These are phyloP conservation scores for Amphiprion ocellaris DNA, from an alignment of 2,113 vertebrate genomes.

Conservation along the genomic window DNA sequence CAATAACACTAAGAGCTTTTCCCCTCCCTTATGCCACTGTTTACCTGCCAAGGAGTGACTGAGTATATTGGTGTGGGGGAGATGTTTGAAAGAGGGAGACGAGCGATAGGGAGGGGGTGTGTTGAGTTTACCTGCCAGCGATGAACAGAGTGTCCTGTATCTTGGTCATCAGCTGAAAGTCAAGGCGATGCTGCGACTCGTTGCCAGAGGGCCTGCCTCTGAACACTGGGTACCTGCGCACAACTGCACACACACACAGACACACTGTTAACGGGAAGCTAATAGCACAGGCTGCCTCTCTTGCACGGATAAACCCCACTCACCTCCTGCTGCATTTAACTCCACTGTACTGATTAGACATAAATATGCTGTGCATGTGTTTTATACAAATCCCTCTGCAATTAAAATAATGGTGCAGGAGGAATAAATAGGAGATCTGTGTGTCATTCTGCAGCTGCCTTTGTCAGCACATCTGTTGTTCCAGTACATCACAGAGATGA, in stretches of 20 bases:
- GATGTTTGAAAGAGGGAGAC: constrained; percentile 47
- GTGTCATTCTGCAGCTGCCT: constrained; percentile 33
- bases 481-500: constrained; percentile 54
- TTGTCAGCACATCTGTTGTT: constrained; percentile 66
- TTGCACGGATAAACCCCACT: constrained; percentile 6
- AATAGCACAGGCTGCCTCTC: neutral
- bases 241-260: constrained; percentile 89
- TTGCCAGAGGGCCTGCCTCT: constrained; percentile 98
- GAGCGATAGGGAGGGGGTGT: constrained; percentile 65
- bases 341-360: constrained; percentile 84
- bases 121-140: constrained; percentile 92
- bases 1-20: constrained; percentile 90
- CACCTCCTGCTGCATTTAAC: constrained; percentile 78
- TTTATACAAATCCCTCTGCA: constrained; percentile 88
- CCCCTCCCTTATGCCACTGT: constrained; percentile 45
- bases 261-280: constrained; percentile 12
- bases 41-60: constrained; percentile 73
- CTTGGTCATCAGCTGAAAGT: constrained; percentile 99
- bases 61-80: constrained; percentile 42
- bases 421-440: constrained; percentile 10
- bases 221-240: constrained; percentile 97
- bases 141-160: constrained; percentile 99
- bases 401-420: constrained; percentile 66
- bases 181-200: constrained; percentile 97
- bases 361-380: constrained; percentile 85